These are phyloP conservation scores for Aphaenogaster rudis DNA, from an alignment of 1,140 invertebrate species.

Conservation along the genomic window DNA sequence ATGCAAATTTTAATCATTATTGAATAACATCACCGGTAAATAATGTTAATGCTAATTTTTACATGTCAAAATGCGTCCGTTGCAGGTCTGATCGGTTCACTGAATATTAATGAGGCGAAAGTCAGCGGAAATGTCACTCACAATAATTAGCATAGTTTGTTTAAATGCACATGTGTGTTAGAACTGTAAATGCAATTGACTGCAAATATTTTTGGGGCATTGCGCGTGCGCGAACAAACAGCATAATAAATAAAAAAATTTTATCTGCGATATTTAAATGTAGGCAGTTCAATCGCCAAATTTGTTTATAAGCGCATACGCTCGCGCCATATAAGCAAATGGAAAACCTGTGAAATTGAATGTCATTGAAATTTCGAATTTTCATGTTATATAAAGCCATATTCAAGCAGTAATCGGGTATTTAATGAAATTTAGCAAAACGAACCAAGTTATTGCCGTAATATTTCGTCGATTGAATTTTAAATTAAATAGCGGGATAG, in stretches of 20 bases:
- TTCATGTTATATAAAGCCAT: slow-evolving; percentile 1
- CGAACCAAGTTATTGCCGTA: slow-evolving; percentile 39
- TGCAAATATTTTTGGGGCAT: slow-evolving; percentile 23
- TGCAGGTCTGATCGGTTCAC: slow-evolving; percentile 18
- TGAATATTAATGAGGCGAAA: slow-evolving; percentile 58
- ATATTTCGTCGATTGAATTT: slow-evolving; percentile 36
- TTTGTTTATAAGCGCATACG: not conserved
- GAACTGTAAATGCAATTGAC: not conserved
- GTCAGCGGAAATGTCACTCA: slow-evolving; percentile 50
- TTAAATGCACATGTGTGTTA: slow-evolving; percentile 2
- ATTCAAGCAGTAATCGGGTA: not conserved
- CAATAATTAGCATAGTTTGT: slow-evolving; percentile 56
- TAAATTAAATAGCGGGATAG: not conserved
- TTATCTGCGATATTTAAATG: not conserved
- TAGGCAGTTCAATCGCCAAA: not conserved
- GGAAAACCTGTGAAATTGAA: slow-evolving; percentile 14
- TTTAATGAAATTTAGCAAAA: slow-evolving; percentile 52
- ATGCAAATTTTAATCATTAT: slow-evolving; percentile 61
- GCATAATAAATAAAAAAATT: not conserved
- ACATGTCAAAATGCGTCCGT: slow-evolving; percentile 55
- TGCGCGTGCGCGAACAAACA: not conserved
- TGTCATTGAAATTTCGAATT: slow-evolving; percentile 40
- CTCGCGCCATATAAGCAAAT: slow-evolving; percentile 1
- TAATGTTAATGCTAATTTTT: slow-evolving; percentile 65
- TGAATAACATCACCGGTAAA: slow-evolving; percentile 50